phyloP scores from a whole-genome alignment of 2,888 invertebrate species.

The Drosophila vallismaia region DNA sequence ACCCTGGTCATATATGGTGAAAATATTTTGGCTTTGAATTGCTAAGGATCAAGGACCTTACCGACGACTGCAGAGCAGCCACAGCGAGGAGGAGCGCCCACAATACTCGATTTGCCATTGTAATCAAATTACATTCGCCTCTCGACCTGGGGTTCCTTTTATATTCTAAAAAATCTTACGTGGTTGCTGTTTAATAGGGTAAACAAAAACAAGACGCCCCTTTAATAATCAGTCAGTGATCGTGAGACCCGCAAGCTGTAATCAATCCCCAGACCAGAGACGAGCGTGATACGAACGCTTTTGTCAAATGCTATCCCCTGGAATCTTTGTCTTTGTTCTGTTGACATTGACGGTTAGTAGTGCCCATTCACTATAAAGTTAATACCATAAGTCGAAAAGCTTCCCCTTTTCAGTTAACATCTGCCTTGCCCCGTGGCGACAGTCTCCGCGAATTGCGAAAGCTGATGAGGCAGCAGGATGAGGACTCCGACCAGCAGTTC shows the following conservation, averaged over 20 bases:
- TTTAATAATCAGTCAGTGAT: conserved; percentile 21
- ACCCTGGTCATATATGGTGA: conserved; percentile 11
- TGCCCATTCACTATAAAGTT: conserved; percentile 1
- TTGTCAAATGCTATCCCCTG: conserved; percentile 29
- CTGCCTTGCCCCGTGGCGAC: conserved; percentile 22
- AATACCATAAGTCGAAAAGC: background rate
- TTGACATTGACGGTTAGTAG: conserved; percentile 43
- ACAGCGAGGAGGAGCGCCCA: conserved; percentile 40
- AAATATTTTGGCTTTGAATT: background rate
- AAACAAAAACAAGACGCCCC: conserved; percentile 26
- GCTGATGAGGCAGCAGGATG: conserved; percentile 39
- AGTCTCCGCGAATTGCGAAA: conserved; percentile 51
- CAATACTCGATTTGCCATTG: conserved; percentile 31
- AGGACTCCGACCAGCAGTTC: conserved; percentile 25
- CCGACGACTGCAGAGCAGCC: conserved; percentile 33
- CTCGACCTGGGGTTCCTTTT: background rate
- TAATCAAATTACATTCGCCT: background rate
- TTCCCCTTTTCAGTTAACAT: conserved; percentile 30
- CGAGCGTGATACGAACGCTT: conserved; percentile 60
- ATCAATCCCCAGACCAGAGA: conserved; percentile 48
- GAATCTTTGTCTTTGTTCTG: conserved; percentile 16
- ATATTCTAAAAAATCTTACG: conserved; percentile 7
- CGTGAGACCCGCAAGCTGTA: conserved; percentile 43
- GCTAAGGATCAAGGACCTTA: conserved; percentile 21
- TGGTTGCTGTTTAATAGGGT: background rate